Base-by-base conservation (phyloP, 2,113 vertebrate genomes). In the Pogona vitticeps region DNA sequence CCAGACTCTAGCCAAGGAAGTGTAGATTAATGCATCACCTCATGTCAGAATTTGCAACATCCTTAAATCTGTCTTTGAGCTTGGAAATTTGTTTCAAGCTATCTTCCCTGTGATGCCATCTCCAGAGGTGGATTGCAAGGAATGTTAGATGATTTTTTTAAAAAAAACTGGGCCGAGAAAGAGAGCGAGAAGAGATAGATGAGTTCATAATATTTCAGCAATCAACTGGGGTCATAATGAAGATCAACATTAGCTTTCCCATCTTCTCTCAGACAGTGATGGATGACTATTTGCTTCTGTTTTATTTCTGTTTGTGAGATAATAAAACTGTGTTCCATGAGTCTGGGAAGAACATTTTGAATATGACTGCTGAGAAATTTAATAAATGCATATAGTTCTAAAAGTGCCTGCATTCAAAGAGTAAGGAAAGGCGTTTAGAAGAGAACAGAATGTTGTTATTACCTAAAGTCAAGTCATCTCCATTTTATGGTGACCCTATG, bases 171-270 rank as follows among this genome's bases (percentile, higher is more conserved):
- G 42, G 40, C 68, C 59, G 33, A 61, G n/a, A 61, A 20, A 70
- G 9, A 82, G 23, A 31, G 17, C 33, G 40, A 83, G 70, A 75
- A 83, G 63, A 81, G 71, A 83, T 42, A 75, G 56, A 83, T 83
- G 82, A 75, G 70, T 75, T 72, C 81, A 83, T 83, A 83, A 83
- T 36, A 83, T 72, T 59, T 42, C 82, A 73, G 82, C 70, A 83
- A 73, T 83, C 82, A 75, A 73, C 82, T n/a, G 40, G 59, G 61
- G 82, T 58, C 46, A 75, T 75, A 83, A 83, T 73, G 70, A 61
- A 61, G 20, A 70, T 63, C 20, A 83, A 75, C 3, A 61, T 7
- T 36, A 20, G 33, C 23, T 75, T 83, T 75, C n/a, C 46, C 81
- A 61, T 31, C 56, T 83, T 61, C 72, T 63, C 18, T 61, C 42